Conservation (phyloP, 2,888 invertebrate species). For the Stomorhina lunata region DNA sequence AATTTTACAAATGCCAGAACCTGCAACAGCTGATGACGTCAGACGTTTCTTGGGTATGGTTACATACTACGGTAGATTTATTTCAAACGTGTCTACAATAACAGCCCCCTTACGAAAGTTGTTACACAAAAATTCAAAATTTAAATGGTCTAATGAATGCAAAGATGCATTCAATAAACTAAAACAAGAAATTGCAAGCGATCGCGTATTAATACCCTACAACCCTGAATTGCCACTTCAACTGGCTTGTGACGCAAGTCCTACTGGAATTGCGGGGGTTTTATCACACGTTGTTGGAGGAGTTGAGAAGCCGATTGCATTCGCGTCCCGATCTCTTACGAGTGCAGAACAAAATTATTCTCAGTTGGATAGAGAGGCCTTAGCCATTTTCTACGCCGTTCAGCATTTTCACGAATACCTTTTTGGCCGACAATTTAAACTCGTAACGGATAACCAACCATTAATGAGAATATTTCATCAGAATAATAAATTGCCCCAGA, state of each 20-base stretch:
- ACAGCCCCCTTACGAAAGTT: conserved; percentile 51
- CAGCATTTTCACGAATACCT: too few species aligned
- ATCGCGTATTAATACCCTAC: conserved; percentile 34
- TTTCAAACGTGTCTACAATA: conserved; percentile 44
- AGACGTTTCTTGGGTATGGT: conserved; percentile 59
- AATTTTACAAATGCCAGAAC: conserved; percentile 44
- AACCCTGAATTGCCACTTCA: conserved; percentile 38
- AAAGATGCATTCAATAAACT: conserved; percentile 49
- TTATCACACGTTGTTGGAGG: conserved; percentile 50
- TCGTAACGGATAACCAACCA: too few species aligned
- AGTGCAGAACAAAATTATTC: conserved; percentile 38
- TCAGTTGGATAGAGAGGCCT: too few species aligned
- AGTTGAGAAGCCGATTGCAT: conserved; percentile 39
- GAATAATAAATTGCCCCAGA: too few species aligned
- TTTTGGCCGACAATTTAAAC: too few species aligned
- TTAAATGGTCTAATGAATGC: conserved; percentile 50
- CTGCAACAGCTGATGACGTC: conserved; percentile 48
- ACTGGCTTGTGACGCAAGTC: conserved; percentile 59
- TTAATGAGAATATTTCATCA: too few species aligned
- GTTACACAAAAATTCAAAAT: conserved; percentile 30
- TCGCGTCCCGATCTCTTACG: conserved; percentile 48
- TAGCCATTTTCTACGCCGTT: too few species aligned
- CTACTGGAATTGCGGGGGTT: conserved; percentile 54
- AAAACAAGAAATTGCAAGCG: conserved; percentile 37
- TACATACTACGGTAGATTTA: conserved; percentile 59